A percentile compares a stretch with the other conserved stretches of the same genome.
These are phyloP conservation scores for Vicugna pacos DNA, from an alignment of 2,113 vertebrate genomes.

Conservation along the genomic window DNA sequence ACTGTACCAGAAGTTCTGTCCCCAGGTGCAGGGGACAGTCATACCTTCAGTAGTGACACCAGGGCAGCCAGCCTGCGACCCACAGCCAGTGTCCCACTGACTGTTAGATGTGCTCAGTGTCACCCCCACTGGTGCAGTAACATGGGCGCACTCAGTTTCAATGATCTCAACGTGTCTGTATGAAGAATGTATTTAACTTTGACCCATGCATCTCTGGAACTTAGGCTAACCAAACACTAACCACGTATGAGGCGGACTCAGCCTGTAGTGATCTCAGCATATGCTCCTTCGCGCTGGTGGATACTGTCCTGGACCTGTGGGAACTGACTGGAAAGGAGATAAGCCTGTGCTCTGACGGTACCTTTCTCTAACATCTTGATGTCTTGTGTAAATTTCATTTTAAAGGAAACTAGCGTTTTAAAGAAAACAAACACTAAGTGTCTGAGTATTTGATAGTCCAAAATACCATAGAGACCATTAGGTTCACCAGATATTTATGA, in stretches of 20 bases:
- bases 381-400: background rate
- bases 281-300: too few species aligned
- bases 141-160: background rate
- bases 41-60: background rate
- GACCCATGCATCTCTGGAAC: rapidly evolving
- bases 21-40: background rate
- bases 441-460: background rate
- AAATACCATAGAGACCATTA: background rate
- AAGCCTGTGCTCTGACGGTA: background rate
- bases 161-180: background rate
- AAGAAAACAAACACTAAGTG: background rate
- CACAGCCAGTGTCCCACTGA: background rate
- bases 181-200: background rate
- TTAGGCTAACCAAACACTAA: background rate
- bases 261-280: rapidly evolving
- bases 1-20: background rate
- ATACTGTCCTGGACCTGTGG: background rate
- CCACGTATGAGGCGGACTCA: background rate
- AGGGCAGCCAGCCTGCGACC: background rate
- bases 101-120: background rate
- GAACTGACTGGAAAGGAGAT: background rate
- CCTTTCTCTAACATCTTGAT: background rate
- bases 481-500: background rate
- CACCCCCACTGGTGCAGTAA: too few species aligned
- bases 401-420: background rate